Evolutionary conservation across 2,888 invertebrate species (phyloP).

Genomic region (Epiblema foenella): DNA sequence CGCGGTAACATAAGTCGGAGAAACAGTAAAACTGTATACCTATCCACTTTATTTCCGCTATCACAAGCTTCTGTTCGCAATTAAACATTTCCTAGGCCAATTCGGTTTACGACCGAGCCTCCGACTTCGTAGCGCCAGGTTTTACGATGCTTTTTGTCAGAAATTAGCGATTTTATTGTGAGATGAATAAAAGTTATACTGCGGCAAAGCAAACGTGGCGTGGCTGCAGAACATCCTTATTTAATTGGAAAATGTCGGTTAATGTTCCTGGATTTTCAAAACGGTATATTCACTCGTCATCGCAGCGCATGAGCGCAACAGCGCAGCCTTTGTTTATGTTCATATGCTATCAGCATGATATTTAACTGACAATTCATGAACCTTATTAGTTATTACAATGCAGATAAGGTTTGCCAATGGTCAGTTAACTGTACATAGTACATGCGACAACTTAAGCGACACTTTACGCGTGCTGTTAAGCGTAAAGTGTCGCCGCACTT

Average conservation of each 20-base stretch:
- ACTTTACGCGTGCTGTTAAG: no score
- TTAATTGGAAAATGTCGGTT: constrained; percentile 9
- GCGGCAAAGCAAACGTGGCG: constrained; percentile 35
- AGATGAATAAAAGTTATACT: constrained; percentile 41
- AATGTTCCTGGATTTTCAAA: not conserved
- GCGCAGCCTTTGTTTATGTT: no score
- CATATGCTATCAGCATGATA: no score
- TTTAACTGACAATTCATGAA: no score
- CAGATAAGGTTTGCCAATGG: no score
- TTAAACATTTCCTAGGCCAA: constrained; percentile 75
- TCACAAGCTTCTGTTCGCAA: constrained; percentile 65
- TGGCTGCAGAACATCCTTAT: constrained; percentile 1
- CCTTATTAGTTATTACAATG: no score
- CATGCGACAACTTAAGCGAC: no score
- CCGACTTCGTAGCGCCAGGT: constrained; percentile 69
- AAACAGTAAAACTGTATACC: constrained; percentile 42
- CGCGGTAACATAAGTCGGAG: not conserved
- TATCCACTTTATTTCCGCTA: constrained; percentile 57
- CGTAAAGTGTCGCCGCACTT: no score
- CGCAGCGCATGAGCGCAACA: no score
- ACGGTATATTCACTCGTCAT: not conserved
- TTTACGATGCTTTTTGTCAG: constrained; percentile 73
- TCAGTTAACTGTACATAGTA: no score
- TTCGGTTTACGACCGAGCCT: constrained; percentile 73
- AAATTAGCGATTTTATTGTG: constrained; percentile 66